Percentiles rank a stretch among this genome's conserved stretches.
Evolutionary conservation across 2,797 vertebrate genomes (phyloP).

Genomic region (Lacerta agilis): DNA sequence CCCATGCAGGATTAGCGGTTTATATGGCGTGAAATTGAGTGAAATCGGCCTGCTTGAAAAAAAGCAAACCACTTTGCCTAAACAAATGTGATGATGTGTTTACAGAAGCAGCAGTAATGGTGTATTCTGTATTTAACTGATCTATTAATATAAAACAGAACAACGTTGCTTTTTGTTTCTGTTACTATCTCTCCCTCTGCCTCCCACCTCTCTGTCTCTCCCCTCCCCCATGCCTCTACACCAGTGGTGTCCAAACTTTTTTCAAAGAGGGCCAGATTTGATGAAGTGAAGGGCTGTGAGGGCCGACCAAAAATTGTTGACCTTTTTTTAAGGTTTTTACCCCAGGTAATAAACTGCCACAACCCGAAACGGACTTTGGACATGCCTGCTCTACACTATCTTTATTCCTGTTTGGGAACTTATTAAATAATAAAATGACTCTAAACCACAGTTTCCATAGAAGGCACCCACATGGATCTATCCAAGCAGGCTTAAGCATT

Average conservation of each 20-base stretch:
- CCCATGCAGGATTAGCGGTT: neutral
- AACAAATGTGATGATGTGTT: neutral
- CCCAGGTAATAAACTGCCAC: no score
- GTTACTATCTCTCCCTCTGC: neutral
- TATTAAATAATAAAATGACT: neutral
- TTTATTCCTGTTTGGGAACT: neutral
- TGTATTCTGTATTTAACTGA: no score
- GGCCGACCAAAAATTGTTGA: no score
- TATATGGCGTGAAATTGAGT: neutral
- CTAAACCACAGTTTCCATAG: neutral
- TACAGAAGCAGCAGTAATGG: neutral
- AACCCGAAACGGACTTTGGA: no score
- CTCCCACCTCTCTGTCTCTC: neutral
- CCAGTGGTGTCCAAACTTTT: no score
- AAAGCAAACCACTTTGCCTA: neutral
- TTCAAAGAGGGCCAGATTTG: no score
- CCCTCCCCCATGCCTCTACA: no score
- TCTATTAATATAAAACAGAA: neutral
- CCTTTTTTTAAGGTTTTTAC: no score
- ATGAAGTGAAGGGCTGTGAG: no score
- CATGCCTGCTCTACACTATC: neutral
- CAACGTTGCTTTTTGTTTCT: neutral
- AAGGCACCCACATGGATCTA: neutral
- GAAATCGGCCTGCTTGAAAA: neutral
- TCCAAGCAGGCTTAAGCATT: neutral